These are phyloP conservation scores for Pyrgilauda ruficollis DNA, from an alignment of 2,113 vertebrate species.

Conservation along the genomic window DNA sequence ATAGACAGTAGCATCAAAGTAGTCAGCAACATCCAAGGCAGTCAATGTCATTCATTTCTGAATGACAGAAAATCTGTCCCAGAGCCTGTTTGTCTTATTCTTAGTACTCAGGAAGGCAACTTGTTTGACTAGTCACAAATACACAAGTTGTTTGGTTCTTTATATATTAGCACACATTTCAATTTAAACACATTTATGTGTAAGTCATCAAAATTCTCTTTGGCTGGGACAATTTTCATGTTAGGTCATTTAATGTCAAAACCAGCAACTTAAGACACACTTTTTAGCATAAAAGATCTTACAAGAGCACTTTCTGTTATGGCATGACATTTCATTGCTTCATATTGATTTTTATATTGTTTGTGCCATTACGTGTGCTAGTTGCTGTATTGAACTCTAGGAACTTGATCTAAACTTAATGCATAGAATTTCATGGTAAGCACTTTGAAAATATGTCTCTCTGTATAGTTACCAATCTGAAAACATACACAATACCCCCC, in stretches of 20 bases:
- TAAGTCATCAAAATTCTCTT: background rate
- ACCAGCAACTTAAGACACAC: background rate
- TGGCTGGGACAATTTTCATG: background rate
- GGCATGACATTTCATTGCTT: slow-evolving; percentile 8
- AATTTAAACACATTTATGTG: background rate
- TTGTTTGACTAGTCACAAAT: background rate
- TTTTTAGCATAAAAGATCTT: background rate
- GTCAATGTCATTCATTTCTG: background rate
- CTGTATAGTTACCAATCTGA: background rate
- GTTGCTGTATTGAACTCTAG: background rate
- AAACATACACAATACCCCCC: background rate
- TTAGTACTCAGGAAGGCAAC: background rate
- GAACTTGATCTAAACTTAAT: background rate
- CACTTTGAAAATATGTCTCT: background rate
- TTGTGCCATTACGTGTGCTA: background rate
- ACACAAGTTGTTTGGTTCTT: background rate
- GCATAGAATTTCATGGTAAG: background rate
- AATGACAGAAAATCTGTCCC: background rate
- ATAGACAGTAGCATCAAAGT: background rate
- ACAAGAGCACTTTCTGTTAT: background rate
- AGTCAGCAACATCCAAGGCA: background rate
- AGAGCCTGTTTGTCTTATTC: background rate
- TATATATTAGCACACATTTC: background rate
- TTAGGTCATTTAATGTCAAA: background rate
- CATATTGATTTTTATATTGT: background rate